Evolutionary conservation across 2,797 vertebrate genomes (phyloP).

Genomic region (Eidolon dupreanum): DNA sequence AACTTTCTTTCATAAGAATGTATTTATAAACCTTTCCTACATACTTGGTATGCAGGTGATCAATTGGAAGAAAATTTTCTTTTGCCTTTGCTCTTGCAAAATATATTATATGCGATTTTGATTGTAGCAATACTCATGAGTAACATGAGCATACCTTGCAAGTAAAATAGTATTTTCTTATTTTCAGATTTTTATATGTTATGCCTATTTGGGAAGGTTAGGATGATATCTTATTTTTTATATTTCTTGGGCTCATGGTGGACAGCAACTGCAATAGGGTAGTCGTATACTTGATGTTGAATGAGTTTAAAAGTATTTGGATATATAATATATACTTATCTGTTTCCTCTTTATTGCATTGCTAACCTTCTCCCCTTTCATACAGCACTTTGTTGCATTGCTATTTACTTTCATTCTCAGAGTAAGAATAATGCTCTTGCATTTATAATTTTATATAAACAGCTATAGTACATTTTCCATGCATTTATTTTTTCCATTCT

Average conservation of each 20-base stretch:
- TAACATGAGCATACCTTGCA: not conserved
- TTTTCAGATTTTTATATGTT: not conserved
- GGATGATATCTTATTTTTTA: not conserved
- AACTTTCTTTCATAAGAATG: not conserved
- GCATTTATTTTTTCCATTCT: not conserved
- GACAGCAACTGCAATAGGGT: not conserved
- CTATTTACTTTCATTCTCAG: not conserved
- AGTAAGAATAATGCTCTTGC: not conserved
- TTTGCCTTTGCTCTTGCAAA: constrained; percentile 4
- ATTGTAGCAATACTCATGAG: not conserved
- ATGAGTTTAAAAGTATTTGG: not conserved
- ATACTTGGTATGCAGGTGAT: not conserved
- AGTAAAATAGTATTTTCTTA: not conserved
- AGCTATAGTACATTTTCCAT: not conserved
- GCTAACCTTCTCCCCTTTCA: not conserved
- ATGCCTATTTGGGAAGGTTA: not conserved
- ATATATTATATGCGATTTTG: not conserved
- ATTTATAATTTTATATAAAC: constrained; percentile 26
- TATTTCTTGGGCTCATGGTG: not conserved
- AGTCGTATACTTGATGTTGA: not conserved
- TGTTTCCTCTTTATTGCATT: not conserved
- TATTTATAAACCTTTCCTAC: not conserved
- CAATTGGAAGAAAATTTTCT: not conserved
- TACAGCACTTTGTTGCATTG: not conserved
- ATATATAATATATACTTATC: not conserved